phyloP scores from a whole-genome alignment of 2,113 vertebrate genomes.

The Tangachromis dhanisi region DNA sequence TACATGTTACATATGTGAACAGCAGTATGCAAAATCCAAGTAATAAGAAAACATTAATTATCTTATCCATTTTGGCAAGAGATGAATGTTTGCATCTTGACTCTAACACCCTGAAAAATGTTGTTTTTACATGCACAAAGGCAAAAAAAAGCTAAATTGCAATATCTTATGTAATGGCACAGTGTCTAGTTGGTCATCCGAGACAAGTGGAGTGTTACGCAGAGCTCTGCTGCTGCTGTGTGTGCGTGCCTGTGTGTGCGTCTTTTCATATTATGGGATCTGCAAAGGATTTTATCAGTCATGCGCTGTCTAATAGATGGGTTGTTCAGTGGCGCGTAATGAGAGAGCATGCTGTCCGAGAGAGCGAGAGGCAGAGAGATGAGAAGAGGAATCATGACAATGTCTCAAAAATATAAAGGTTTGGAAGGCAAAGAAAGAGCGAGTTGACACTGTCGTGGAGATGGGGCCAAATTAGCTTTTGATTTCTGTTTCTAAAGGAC shows the following conservation, averaged over 20 bases:
- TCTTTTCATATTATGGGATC: conserved; percentile 11
- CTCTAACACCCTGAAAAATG: not conserved
- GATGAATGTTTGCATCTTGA: not conserved
- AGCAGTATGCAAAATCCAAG: not conserved
- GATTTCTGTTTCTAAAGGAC: conserved; percentile 4
- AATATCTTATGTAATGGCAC: not conserved
- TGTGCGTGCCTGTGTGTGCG: not conserved
- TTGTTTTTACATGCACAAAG: not conserved
- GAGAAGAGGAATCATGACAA: conserved; percentile 17
- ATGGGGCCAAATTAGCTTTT: conserved; percentile 4
- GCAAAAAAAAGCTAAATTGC: not conserved
- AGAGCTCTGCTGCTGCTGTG: not conserved
- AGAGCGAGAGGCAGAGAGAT: not conserved
- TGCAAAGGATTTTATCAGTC: conserved; percentile 51
- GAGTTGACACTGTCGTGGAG: conserved; percentile 20
- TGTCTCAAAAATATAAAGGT: conserved; percentile 24
- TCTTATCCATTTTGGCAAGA: not conserved
- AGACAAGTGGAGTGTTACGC: not conserved
- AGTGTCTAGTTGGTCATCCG: not conserved
- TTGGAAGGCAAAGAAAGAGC: conserved; percentile 5
- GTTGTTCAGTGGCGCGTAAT: conserved; percentile 28
- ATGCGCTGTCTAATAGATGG: conserved; percentile 47
- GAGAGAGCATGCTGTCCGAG: conserved; percentile 27
- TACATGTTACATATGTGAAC: not conserved
- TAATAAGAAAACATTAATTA: not conserved